Conservation (phyloP, 2,113 vertebrate genomes). For the Mobula hypostoma region DNA sequence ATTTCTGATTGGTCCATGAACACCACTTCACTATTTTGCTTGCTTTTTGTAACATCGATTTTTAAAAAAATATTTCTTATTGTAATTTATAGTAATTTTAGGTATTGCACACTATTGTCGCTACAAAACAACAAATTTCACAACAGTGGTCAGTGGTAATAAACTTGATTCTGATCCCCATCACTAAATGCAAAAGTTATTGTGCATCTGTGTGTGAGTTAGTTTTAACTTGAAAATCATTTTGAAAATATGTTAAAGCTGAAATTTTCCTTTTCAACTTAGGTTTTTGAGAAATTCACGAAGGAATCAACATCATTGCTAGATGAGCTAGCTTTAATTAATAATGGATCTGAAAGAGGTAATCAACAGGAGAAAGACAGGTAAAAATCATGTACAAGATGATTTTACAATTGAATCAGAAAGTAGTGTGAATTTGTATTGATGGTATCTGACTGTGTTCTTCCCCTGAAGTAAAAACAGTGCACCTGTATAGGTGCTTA, state of each 20-base stretch:
- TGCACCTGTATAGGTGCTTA: not conserved
- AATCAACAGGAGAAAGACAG: conserved; percentile 80
- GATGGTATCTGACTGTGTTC: not conserved
- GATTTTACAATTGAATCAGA: not conserved
- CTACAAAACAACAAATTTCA: too few relatives aligned
- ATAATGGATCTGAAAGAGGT: conserved; percentile 82
- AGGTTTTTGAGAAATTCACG: conserved; percentile 98
- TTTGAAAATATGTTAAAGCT: not conserved
- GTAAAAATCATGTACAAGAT: conserved; percentile 49
- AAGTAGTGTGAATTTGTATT: conserved; percentile 18
- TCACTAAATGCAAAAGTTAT: not conserved
- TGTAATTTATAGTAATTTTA: too few relatives aligned
- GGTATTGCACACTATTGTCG: too few relatives aligned
- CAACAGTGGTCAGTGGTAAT: too few relatives aligned
- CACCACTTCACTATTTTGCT: too few relatives aligned
- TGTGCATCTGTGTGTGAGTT: not conserved
- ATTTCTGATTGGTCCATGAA: too few relatives aligned
- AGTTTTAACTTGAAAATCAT: not conserved
- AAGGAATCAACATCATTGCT: conserved; percentile 91
- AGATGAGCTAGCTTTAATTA: conserved; percentile 90
- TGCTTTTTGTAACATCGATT: too few relatives aligned
- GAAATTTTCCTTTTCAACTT: conserved; percentile 31
- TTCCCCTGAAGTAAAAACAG: too few relatives aligned
- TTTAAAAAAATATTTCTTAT: too few relatives aligned
- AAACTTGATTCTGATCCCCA: not conserved